Conservation (phyloP, 2,113 vertebrate genomes). For the Vanacampus margaritifer region DNA sequence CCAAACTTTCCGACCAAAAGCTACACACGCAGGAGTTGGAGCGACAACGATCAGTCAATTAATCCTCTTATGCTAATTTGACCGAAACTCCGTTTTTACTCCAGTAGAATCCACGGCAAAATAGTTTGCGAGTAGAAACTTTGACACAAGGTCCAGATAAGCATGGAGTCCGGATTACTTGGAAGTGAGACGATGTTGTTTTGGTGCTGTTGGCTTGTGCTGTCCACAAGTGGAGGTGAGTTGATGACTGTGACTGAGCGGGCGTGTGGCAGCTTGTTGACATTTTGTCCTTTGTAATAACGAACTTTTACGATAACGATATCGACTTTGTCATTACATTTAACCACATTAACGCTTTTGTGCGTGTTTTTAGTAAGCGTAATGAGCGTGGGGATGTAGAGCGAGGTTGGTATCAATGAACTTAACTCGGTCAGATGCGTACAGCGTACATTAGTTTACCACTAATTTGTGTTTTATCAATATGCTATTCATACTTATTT, state of each 20-base stretch:
- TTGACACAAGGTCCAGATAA: not conserved
- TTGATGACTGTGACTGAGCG: not conserved
- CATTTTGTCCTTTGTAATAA: not conserved
- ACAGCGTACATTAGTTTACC: too few relatives aligned
- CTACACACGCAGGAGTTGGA: not conserved
- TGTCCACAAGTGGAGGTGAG: slow-evolving; percentile 10
- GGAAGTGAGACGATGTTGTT: not conserved
- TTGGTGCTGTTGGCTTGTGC: not conserved
- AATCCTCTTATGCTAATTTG: not conserved
- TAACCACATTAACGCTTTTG: not conserved
- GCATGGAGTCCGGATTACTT: not conserved
- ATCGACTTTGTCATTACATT: not conserved
- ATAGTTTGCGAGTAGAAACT: not conserved
- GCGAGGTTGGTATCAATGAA: not conserved
- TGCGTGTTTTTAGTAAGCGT: not conserved
- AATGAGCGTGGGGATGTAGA: not conserved
- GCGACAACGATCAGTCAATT: not conserved
- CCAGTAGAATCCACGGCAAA: not conserved
- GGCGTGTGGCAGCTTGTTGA: slow-evolving; percentile 25
- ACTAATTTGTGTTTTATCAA: too few relatives aligned
- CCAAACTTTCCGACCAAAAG: not conserved
- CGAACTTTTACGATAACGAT: not conserved
- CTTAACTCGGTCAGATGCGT: not conserved
- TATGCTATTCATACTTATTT: too few relatives aligned
- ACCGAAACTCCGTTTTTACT: not conserved